Evolutionary conservation across 2,888 invertebrate genomes (phyloP), one percentile per base, ranked within the genome.

Genomic region (Perithous albicinctus): DNA sequence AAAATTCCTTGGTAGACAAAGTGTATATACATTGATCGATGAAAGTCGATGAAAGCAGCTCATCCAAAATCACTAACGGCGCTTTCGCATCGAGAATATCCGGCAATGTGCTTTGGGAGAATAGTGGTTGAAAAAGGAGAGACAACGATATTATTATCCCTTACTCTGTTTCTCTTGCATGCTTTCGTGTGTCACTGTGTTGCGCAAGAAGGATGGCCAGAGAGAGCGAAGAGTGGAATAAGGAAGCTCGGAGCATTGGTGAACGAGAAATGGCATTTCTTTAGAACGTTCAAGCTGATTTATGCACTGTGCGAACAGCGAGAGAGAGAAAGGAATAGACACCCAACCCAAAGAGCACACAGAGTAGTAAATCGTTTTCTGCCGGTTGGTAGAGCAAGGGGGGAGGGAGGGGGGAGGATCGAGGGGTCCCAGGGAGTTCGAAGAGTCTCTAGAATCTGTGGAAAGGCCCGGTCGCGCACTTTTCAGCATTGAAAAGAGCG

Each of bases 271-370:
- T 76, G 48, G 75, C 72, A 61, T 77, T 81, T 78, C 69, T 78
- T 69, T 74, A 63, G 56, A 78, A 67, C 54, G 81, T 63, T 69
- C 69, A 63, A 81, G 74, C 63, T 81, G 81, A 81, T 81, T 81
- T 81, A 64, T 81, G 69, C 74, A 78, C 77, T 69, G 51, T 29
- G 56, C 70, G 70, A 56, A 18, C 41, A 41, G 12, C 29, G 29
- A 63, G 51, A n/a, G n/a, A n/a, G n/a, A n/a, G n/a, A n/a, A n/a
- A n/a, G n/a, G n/a, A n/a, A n/a, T n/a, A n/a, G n/a, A 63, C 35
- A 10, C 41, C 15, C 29, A 18, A 38, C n/a, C 38, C 61, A 46
- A 46, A 59, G 46, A 46, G 32, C 23, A 26, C 35, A 59, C 15
- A 43, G 59, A 59, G 61, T 15, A 41, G 48, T 48, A 67, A 67